These are phyloP conservation scores for sheep (Ovis aries) DNA, from an alignment of 2,113 vertebrate species.

Conservation along the genomic window DNA sequence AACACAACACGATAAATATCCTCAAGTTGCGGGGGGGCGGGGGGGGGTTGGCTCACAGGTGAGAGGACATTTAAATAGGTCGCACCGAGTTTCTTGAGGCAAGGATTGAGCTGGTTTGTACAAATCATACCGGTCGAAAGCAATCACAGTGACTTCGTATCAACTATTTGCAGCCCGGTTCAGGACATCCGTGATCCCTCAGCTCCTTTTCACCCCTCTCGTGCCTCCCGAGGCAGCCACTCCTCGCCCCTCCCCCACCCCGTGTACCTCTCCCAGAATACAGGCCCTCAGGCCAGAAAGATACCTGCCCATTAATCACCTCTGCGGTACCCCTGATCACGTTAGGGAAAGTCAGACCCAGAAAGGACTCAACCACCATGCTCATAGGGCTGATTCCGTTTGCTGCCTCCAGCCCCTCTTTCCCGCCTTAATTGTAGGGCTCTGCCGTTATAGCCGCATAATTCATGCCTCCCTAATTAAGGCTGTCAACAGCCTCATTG, in stretches of 20 bases:
- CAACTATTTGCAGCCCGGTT: not conserved
- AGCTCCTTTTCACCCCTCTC: not conserved
- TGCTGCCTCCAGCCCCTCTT: constrained; percentile 63
- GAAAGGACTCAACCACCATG: not conserved
- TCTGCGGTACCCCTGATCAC: not conserved
- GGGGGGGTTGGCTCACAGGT: not conserved
- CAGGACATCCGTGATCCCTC: not conserved
- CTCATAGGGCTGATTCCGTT: constrained; percentile 45
- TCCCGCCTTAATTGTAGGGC: constrained; percentile 72
- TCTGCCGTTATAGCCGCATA: constrained; percentile 62
- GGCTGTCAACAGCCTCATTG: constrained; percentile 68
- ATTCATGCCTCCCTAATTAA: constrained; percentile 73
- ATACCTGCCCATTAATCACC: constrained; percentile 48
- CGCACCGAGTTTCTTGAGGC: not conserved
- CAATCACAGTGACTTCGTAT: not conserved
- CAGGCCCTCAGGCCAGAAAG: not conserved
- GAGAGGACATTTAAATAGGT: constrained; percentile 1
- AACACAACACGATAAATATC: constrained; percentile 23
- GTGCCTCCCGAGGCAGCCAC: not conserved
- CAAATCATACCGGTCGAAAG: not conserved
- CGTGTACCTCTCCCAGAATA: constrained; percentile 25
- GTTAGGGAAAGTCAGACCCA: not conserved
- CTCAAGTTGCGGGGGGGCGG: not conserved
- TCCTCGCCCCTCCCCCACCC: not conserved
- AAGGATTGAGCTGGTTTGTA: not conserved